These are phyloP conservation scores for Daktulosphaira vitifoliae DNA, from an alignment of 1,140 invertebrate species.

Conservation along the genomic window DNA sequence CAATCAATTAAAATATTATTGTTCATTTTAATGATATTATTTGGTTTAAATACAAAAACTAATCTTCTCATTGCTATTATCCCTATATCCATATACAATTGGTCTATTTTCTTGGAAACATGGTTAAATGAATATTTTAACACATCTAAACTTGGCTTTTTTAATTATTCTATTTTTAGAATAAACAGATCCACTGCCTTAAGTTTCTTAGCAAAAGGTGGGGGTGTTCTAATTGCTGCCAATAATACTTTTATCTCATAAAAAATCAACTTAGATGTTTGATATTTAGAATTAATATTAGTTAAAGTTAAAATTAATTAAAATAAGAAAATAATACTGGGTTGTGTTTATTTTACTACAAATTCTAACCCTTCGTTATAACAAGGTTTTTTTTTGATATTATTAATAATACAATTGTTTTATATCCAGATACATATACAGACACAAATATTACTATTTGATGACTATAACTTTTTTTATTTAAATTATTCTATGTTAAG, in stretches of 20 bases:
- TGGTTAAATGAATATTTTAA: not conserved
- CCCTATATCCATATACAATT: not conserved
- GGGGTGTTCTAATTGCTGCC: not conserved
- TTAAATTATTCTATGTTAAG: not conserved
- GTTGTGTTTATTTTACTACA: not conserved
- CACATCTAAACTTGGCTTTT: not conserved
- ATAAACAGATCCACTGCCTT: not conserved
- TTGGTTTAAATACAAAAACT: not conserved
- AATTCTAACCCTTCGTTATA: not conserved
- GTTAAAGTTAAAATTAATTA: not conserved
- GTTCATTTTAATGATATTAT: no score
- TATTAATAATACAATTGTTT: not conserved
- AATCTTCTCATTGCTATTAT: not conserved
- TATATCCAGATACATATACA: not conserved
- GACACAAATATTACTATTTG: not conserved
- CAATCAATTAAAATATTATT: no score
- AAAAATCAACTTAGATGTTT: not conserved
- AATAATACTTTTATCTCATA: not conserved
- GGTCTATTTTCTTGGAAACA: not conserved
- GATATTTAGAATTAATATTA: not conserved
- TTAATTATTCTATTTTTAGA: not conserved
- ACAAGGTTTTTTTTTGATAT: not conserved
- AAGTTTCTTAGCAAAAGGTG: not conserved
- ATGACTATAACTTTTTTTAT: not conserved
- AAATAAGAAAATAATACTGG: not conserved